Evolutionary conservation across 2,797 vertebrate species (phyloP).

Genomic region (Bryconaethiops microstoma): DNA sequence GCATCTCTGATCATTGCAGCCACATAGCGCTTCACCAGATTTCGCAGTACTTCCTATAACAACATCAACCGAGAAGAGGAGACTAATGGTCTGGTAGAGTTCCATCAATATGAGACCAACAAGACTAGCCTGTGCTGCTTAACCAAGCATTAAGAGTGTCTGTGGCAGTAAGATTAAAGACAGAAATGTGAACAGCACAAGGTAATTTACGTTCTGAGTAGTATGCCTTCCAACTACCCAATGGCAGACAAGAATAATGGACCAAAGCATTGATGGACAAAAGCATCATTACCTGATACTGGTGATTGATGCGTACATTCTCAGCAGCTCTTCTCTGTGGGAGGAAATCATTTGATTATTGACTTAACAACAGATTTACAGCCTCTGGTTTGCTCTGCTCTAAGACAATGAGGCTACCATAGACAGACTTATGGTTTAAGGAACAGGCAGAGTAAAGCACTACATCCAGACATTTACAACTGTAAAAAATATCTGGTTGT

Average conservation of each 20-base stretch:
- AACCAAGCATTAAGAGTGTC: conserved; percentile 17
- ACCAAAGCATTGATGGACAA: conserved; percentile 39
- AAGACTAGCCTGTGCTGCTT: neutral
- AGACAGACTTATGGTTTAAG: conserved; percentile 3
- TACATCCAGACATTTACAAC: neutral
- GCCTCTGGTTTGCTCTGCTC: conserved; percentile 29
- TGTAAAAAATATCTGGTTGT: neutral
- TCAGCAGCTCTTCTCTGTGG: conserved; percentile 92
- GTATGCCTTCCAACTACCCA: conserved; percentile 21
- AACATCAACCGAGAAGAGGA: conserved; percentile 6
- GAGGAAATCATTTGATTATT: conserved; percentile 47
- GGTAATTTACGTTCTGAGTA: conserved; percentile 12
- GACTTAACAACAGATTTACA: conserved; percentile 34
- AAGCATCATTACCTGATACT: conserved; percentile 93
- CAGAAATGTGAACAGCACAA: conserved; percentile 5
- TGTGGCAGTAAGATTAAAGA: conserved; percentile 11
- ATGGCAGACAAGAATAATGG: conserved; percentile 18
- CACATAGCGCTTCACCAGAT: conserved; percentile 96
- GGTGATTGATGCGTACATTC: conserved; percentile 93
- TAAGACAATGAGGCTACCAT: conserved; percentile 16
- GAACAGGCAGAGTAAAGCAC: neutral
- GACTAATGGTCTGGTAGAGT: neutral
- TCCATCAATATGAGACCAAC: conserved; percentile 4
- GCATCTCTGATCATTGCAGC: conserved; percentile 99
- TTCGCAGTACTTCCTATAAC: conserved; percentile 93